phyloP scores from a whole-genome alignment of 2,888 invertebrate species.

The Hedya salicella region DNA sequence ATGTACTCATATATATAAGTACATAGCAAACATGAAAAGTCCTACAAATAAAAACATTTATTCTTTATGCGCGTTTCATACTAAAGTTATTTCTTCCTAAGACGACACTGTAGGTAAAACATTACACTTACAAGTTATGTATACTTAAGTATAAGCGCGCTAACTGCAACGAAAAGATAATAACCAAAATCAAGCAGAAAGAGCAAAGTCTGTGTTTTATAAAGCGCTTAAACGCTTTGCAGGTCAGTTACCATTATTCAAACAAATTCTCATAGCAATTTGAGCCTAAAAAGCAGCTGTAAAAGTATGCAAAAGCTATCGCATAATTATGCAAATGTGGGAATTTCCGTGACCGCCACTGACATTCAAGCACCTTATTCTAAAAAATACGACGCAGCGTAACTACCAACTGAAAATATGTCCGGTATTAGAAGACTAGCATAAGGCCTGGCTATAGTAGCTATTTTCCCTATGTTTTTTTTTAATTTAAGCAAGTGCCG shows the following conservation, averaged over 20 bases:
- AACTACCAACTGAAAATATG: conserved; percentile 18
- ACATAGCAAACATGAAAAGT: too few relatives aligned
- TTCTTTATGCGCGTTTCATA: too few relatives aligned
- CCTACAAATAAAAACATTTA: too few relatives aligned
- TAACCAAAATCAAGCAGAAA: background rate
- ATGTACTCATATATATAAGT: too few relatives aligned
- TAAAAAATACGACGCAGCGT: conserved; percentile 32
- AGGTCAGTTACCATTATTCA: conserved; percentile 31
- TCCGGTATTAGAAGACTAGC: conserved; percentile 17
- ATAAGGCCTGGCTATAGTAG: background rate
- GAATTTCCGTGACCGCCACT: conserved; percentile 59
- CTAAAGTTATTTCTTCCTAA: too few relatives aligned
- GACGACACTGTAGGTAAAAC: too few relatives aligned
- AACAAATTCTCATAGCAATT: conserved; percentile 33
- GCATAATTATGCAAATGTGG: conserved; percentile 64
- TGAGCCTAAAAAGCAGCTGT: conserved; percentile 56
- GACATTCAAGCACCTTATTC: conserved; percentile 59
- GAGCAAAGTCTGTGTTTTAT: conserved; percentile 20
- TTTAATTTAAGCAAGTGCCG: too few relatives aligned
- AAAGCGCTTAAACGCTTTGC: conserved; percentile 26
- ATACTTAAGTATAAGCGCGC: background rate
- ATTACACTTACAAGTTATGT: background rate
- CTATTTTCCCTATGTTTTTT: too few relatives aligned
- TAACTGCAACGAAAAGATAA: background rate
- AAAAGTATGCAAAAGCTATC: conserved; percentile 65